A percentile compares a stretch with the other conserved stretches of the same genome.
Conservation (phyloP, 2,797 vertebrate species). For the Fratercula arctica region DNA sequence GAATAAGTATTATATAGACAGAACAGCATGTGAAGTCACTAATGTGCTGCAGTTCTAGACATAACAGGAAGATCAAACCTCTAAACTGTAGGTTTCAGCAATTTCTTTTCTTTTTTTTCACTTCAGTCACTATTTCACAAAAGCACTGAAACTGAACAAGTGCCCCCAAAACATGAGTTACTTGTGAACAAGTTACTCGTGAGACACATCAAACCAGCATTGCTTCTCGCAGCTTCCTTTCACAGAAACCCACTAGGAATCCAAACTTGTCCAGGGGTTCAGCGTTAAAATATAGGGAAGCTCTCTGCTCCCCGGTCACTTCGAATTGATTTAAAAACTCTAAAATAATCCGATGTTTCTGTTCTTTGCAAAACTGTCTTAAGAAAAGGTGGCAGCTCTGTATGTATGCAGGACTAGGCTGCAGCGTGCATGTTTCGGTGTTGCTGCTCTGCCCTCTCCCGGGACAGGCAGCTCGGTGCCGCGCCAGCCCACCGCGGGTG, state of each 20-base stretch:
- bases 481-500: neutral
- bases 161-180: neutral
- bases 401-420: rapidly evolving
- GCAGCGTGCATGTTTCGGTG: rapidly evolving
- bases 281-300: neutral
- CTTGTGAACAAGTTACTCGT: neutral
- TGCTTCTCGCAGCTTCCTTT: neutral
- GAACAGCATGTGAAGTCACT: neutral
- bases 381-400: rapidly evolving
- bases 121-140: neutral
- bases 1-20: neutral
- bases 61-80: neutral
- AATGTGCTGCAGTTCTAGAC: neutral
- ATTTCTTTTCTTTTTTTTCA: neutral
- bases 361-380: neutral
- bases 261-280: neutral
- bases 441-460: slow-evolving; percentile 65
- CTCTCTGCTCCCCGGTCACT: rapidly evolving
- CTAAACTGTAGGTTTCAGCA: neutral
- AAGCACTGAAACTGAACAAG: neutral
- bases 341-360: neutral
- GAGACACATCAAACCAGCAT: neutral
- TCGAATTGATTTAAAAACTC: neutral
- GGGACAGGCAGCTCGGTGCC: neutral
- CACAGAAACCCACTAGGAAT: neutral